These are phyloP conservation scores for Rhodeus uyekii DNA, from an alignment of 2,797 vertebrate genomes.

Conservation along the genomic window DNA sequence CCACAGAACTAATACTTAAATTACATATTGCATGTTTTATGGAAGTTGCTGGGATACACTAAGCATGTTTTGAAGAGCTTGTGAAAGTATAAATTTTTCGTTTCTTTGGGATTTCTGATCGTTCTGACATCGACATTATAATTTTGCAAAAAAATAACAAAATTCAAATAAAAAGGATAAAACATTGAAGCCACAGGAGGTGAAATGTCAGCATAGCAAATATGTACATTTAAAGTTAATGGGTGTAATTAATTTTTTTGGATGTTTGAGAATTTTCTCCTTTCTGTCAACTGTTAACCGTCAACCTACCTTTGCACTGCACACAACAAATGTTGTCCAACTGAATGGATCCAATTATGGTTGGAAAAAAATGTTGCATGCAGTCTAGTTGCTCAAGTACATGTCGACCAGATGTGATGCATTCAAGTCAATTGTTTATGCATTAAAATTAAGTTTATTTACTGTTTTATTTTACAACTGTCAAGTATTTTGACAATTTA, in stretches of 20 bases:
- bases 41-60: background rate
- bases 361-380: fast-evolving
- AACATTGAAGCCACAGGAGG: background rate
- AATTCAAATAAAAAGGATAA: background rate
- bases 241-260: background rate
- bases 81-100: background rate
- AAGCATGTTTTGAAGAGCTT: background rate
- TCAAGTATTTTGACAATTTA: background rate
- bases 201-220: background rate
- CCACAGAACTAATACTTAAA: background rate
- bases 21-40: background rate
- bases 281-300: background rate
- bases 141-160: background rate
- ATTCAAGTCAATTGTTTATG: background rate
- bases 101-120: conserved; percentile 3
- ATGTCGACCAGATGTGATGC: background rate
- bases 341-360: background rate
- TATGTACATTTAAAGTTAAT: background rate
- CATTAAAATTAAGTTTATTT: too few species aligned
- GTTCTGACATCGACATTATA: background rate
- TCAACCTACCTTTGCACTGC: background rate
- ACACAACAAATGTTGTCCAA: too few species aligned
- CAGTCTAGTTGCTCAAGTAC: too few species aligned
- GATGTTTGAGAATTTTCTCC: background rate
- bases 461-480: too few species aligned